These are phyloP conservation scores for Catostomus latipinnis DNA, from an alignment of 2,797 vertebrate species.

Conservation along the genomic window DNA sequence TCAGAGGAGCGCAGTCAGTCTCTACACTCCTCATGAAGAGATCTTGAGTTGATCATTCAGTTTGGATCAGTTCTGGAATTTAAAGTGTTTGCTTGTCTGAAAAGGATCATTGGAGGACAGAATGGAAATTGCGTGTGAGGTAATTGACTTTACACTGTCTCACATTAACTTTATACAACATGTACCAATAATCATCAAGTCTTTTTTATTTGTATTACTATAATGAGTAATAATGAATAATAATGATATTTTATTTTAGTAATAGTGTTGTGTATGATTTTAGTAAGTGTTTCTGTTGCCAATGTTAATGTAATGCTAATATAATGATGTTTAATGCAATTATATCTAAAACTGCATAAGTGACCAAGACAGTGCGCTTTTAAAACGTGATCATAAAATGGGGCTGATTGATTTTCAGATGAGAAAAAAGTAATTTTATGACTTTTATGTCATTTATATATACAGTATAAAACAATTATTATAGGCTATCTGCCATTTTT, in stretches of 20 bases:
- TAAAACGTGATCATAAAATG: background rate
- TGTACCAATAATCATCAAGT: background rate
- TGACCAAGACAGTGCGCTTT: background rate
- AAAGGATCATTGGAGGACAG: background rate
- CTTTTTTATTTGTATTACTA: background rate
- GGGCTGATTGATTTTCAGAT: too few species aligned
- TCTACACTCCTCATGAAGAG: background rate
- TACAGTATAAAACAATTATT: background rate
- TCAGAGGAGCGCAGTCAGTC: background rate
- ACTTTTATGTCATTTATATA: background rate
- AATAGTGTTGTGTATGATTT: background rate
- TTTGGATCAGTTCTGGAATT: background rate
- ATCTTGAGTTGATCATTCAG: background rate
- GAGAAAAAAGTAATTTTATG: background rate
- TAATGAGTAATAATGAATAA: background rate
- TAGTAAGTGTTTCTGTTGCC: background rate
- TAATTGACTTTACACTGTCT: slow-evolving; percentile 43
- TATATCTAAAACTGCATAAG: too few species aligned
- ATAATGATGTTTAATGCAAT: background rate
- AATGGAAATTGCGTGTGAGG: slow-evolving; percentile 63
- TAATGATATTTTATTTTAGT: too few species aligned
- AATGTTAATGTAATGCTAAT: background rate
- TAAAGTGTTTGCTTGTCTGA: background rate
- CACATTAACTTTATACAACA: slow-evolving; percentile 32
- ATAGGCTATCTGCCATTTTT: background rate